These are phyloP conservation scores for Apodemus agrarius DNA, from an alignment of 2,797 vertebrate genomes.

Conservation along the genomic window DNA sequence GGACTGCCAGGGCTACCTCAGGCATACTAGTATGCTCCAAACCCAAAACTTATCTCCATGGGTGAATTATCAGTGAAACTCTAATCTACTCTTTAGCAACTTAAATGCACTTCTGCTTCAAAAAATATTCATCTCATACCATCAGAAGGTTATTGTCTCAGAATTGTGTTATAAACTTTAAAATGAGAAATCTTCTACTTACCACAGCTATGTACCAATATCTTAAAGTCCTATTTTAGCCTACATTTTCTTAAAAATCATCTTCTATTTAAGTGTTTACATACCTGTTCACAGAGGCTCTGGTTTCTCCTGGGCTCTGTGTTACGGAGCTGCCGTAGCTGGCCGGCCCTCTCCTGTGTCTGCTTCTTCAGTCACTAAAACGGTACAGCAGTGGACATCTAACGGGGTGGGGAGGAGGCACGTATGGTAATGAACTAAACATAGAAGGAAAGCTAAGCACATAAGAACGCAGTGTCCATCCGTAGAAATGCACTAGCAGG, in stretches of 20 bases:
- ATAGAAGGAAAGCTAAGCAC: not conserved
- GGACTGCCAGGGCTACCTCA: too few relatives aligned
- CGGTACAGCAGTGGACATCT: not conserved
- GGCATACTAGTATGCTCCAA: not conserved
- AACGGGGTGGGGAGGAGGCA: not conserved
- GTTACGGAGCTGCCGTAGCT: not conserved
- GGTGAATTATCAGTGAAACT: not conserved
- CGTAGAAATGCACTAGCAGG: not conserved
- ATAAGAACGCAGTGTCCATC: not conserved
- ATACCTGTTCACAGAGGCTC: not conserved
- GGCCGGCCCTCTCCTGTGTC: not conserved
- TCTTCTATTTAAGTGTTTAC: not conserved
- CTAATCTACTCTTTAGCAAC: not conserved
- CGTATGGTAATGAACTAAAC: not conserved
- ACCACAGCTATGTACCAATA: slow-evolving; percentile 2
- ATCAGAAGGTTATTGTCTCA: not conserved
- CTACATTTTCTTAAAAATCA: not conserved
- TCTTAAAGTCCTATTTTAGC: slow-evolving; percentile 7
- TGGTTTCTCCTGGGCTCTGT: not conserved
- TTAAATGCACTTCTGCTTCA: not conserved
- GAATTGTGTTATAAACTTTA: not conserved
- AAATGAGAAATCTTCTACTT: not conserved
- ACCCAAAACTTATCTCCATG: not conserved
- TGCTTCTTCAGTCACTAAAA: not conserved
- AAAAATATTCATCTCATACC: not conserved